Conservation (phyloP, 2,113 vertebrate species). For the Eptesicus fuscus region DNA sequence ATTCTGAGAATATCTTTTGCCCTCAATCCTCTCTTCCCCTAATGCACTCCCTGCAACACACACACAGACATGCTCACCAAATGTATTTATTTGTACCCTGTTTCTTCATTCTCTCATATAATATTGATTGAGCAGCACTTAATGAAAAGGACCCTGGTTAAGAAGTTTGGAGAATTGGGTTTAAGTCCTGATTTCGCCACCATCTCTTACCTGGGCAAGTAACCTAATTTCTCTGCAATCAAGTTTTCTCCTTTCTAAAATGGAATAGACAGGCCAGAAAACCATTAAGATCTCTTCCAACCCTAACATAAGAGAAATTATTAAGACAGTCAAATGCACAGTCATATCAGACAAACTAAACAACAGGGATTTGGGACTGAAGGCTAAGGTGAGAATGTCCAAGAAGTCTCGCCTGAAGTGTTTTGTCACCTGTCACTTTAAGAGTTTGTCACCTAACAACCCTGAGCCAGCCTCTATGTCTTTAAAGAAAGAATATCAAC, state of each 20-base stretch:
- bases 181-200: neutral
- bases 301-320: neutral
- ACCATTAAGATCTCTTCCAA: neutral
- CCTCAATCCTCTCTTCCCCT: neutral
- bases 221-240: neutral
- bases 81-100: neutral
- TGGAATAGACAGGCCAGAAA: neutral
- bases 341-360: neutral
- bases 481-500: constrained; percentile 40
- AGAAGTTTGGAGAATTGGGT: neutral
- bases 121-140: neutral
- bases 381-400: neutral
- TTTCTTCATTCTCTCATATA: neutral
- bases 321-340: neutral
- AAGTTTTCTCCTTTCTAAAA: neutral
- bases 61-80: neutral
- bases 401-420: neutral
- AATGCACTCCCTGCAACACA: neutral
- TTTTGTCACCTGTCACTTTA: constrained; percentile 22
- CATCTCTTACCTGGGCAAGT: neutral
- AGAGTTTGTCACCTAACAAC: neutral
- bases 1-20: neutral
- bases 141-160: neutral
- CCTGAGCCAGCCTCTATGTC: neutral
- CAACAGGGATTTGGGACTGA: neutral